Percentiles rank a stretch among this genome's conserved stretches.
Conservation (phyloP, 2,113 vertebrate genomes). For the Marmota monax region DNA sequence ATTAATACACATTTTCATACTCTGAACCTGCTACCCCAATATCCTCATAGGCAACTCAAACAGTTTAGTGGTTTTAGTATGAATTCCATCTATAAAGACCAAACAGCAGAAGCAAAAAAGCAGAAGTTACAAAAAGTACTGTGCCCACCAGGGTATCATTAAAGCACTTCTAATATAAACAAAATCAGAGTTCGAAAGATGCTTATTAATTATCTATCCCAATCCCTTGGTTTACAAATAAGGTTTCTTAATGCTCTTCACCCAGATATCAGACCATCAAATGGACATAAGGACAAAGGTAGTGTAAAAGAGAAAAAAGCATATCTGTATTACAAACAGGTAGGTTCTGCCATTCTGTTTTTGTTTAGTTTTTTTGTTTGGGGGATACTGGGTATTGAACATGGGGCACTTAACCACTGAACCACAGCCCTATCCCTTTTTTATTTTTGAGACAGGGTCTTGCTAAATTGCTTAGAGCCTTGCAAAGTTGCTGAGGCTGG, state of each 20-base stretch:
- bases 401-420: neutral
- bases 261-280: neutral
- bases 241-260: neutral
- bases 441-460: too few relatives aligned
- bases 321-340: neutral
- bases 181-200: neutral
- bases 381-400: too few relatives aligned
- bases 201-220: conserved; percentile 11
- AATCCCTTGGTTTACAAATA: conserved; percentile 16
- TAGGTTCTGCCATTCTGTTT: neutral
- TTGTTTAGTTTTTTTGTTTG: too few relatives aligned
- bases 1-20: conserved; percentile 21
- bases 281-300: neutral
- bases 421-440: too few relatives aligned
- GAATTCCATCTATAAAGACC: neutral
- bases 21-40: conserved; percentile 40
- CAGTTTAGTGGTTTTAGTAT: neutral
- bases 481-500: too few relatives aligned
- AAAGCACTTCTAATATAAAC: conserved; percentile 35
- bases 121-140: conserved; percentile 23
- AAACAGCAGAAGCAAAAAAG: conserved; percentile 30
- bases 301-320: neutral
- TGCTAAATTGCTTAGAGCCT: too few relatives aligned
- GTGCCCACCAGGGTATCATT: neutral
- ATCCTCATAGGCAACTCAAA: neutral